Base-by-base conservation (phyloP, 1,140 invertebrate species). In the Meloidogyne chitwoodi region DNA sequence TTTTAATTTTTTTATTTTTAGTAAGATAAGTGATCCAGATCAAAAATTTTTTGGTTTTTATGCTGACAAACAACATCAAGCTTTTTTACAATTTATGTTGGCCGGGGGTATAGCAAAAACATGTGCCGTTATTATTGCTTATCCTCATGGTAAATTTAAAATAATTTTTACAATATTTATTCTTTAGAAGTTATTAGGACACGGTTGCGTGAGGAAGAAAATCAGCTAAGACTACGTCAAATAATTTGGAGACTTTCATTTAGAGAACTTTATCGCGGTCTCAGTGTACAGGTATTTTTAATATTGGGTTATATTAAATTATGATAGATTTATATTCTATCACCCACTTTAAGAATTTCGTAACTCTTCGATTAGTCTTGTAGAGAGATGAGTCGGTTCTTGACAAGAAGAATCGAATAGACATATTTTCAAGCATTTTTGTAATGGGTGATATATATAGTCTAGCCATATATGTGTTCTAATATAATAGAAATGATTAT, bases 31-130 rank as follows among this genome's bases (percentile, higher is more conserved):
- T 70, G 81, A 79, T 26, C 64, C 70, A 8, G 29, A 73, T 11
- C 67, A 68, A 6, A 27, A 41, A 14, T 63, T 61, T 26, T 38
- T 77, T 77, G 62, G 76, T 66, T 56, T 19, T 6, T 56, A 56
- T 56, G 48, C 48, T n/a, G 64, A 38, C 8, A 44, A 81, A n/a
- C 80, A 84, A 44, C 73, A 83, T 11, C 79, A 75, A 16, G 66
- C 71, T 41, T 82, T 84, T 48, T 63, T 68, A n/a, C 80, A 82
- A 34, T 84, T 83, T 66, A 84, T 84, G 83, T 16, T 84, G 63
- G 80, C 80, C 22, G 82, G 83, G 10, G 82, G 74, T 64, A 71
- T 70, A 24, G 83, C 82, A 6, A 83, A 84, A 78, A 78, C 85
- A 38, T 79, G 68, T 62, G 82, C 82, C 14, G 75, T 77, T 34